A percentile compares a stretch with the other conserved stretches of the same genome.
Conservation (phyloP, 2,113 vertebrate genomes). For the Coptodon rendalli region DNA sequence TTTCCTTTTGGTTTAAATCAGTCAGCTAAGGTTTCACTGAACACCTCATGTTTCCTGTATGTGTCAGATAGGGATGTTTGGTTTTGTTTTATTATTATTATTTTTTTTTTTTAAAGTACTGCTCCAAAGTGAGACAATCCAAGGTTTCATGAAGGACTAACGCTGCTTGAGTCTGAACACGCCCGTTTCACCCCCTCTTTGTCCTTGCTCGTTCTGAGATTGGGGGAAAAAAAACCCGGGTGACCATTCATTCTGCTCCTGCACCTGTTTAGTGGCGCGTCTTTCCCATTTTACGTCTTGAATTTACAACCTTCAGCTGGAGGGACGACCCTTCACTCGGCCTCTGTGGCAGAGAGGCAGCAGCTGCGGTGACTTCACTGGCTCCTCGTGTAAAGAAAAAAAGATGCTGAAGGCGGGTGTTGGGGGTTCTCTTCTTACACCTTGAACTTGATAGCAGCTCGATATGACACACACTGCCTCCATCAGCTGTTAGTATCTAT, state of each 20-base stretch:
- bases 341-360: constrained; percentile 29
- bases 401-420: background rate
- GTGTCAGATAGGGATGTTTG: background rate
- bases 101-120: background rate
- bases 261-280: constrained; percentile 67
- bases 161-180: constrained; percentile 19
- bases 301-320: constrained; percentile 72
- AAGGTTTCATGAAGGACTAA: constrained; percentile 13
- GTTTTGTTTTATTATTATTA: background rate
- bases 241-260: constrained; percentile 49
- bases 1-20: background rate
- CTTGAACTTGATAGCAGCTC: constrained; percentile 49
- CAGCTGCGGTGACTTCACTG: constrained; percentile 64
- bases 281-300: constrained; percentile 57
- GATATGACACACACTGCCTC: constrained; percentile 27
- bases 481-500: constrained; percentile 54
- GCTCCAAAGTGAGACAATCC: background rate
- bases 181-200: constrained; percentile 17
- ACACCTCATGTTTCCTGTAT: background rate
- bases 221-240: background rate
- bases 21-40: background rate
- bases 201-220: background rate
- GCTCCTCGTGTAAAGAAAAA: constrained; percentile 9
- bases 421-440: background rate
- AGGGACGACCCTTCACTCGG: constrained; percentile 51